Evolutionary conservation across 2,797 vertebrate species (phyloP).

Genomic region (Zenarchopterus dispar): DNA sequence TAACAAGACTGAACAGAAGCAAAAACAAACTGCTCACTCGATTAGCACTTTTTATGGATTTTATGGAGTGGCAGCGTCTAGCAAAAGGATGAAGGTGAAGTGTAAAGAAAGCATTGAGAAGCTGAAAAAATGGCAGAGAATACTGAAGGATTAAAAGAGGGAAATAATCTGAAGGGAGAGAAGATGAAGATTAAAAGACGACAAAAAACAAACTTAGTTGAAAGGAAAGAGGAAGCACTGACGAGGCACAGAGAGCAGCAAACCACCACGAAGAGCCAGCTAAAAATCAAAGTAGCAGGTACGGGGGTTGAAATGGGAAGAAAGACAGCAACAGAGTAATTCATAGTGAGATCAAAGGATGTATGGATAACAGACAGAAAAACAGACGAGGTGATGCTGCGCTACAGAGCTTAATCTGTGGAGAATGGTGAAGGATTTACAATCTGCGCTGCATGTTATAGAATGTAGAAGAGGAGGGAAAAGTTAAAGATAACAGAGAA

Average conservation of each 20-base stretch:
- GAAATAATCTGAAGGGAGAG: conserved; percentile 27
- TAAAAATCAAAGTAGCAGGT: conserved; percentile 59
- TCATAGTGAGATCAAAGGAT: conserved; percentile 61
- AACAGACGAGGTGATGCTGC: conserved; percentile 35
- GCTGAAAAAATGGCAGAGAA: conserved; percentile 33
- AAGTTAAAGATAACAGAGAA: conserved; percentile 28
- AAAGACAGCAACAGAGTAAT: conserved; percentile 40
- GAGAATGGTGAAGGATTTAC: conserved; percentile 59
- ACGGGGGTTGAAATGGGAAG: conserved; percentile 29
- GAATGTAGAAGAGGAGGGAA: conserved; percentile 12
- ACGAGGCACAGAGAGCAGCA: conserved; percentile 22
- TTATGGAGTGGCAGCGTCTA: conserved; percentile 35
- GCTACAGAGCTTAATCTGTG: conserved; percentile 33
- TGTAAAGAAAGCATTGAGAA: conserved; percentile 44
- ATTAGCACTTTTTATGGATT: conserved; percentile 53
- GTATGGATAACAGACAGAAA: conserved; percentile 52
- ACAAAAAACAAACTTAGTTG: conserved; percentile 59
- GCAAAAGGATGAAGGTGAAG: conserved; percentile 47
- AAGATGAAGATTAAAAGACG: conserved; percentile 40
- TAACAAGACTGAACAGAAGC: conserved; percentile 16
- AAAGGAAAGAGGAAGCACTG: conserved; percentile 41
- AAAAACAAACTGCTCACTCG: conserved; percentile 28
- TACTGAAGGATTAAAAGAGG: conserved; percentile 55
- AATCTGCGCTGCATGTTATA: conserved; percentile 44
- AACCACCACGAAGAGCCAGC: conserved; percentile 18